phyloP scores from a whole-genome alignment of 2,113 vertebrate genomes.

The Arizona elegans region DNA sequence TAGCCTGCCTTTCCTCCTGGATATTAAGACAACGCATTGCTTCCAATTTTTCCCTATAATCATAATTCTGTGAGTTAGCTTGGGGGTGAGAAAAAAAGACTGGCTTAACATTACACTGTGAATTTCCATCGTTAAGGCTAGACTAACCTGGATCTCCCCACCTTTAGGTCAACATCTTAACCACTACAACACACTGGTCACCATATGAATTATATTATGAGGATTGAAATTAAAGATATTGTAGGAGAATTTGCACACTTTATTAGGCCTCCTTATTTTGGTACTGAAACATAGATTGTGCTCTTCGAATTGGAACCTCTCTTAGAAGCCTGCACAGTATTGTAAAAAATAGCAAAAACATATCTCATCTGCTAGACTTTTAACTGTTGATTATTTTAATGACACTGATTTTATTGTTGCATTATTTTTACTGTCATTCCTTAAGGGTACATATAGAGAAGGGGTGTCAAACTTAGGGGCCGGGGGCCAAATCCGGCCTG shows the following conservation, averaged over 20 bases:
- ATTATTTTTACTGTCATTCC: no score
- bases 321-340: background rate
- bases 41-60: background rate
- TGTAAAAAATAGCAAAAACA: background rate
- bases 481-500: no score
- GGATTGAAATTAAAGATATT: background rate
- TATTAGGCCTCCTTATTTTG: background rate
- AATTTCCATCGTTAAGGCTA: background rate
- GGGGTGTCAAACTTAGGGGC: no score
- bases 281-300: background rate
- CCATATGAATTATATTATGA: background rate
- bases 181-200: background rate
- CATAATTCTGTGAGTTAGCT: background rate
- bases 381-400: background rate
- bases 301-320: background rate
- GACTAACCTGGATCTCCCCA: background rate
- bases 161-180: background rate
- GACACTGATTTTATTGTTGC: no score
- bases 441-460: no score
- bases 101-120: background rate
- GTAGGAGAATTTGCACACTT: background rate
- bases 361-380: background rate
- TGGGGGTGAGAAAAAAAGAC: background rate
- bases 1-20: background rate
- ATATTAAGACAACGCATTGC: background rate